phyloP scores from a whole-genome alignment of 2,113 vertebrate species.

The Hylia prasina region DNA sequence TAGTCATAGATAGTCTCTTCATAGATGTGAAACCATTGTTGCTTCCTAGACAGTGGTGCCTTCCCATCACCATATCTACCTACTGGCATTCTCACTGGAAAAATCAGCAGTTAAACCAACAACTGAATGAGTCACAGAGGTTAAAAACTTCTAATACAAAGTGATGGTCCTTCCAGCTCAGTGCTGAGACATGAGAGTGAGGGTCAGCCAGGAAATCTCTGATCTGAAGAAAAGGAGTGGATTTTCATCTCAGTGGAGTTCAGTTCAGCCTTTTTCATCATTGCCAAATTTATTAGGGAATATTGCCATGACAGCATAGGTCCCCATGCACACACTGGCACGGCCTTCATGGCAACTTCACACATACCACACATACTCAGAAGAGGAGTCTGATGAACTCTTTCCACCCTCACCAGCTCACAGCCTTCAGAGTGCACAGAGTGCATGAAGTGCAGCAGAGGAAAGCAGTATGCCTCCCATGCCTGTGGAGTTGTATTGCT shows the following conservation, averaged over 20 bases:
- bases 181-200: fast-evolving
- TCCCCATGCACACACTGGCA: not conserved
- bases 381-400: not conserved
- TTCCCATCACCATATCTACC: not conserved
- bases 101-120: not conserved
- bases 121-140: not conserved
- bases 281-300: not conserved
- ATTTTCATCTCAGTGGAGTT: not conserved
- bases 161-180: not conserved
- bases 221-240: not conserved
- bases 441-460: not conserved
- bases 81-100: not conserved
- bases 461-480: fast-evolving
- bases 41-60: not conserved
- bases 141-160: not conserved
- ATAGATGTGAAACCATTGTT: not conserved
- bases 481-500: fast-evolving
- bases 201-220: not conserved
- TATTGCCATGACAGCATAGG: not conserved
- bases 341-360: not conserved
- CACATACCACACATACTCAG: not conserved
- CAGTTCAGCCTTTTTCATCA: not conserved
- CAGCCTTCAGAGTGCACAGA: not conserved
- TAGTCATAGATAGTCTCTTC: not conserved
- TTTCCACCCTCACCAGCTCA: not conserved